phyloP scores from a whole-genome alignment of 2,797 vertebrate species.

The Odontamblyopus rebecca region DNA sequence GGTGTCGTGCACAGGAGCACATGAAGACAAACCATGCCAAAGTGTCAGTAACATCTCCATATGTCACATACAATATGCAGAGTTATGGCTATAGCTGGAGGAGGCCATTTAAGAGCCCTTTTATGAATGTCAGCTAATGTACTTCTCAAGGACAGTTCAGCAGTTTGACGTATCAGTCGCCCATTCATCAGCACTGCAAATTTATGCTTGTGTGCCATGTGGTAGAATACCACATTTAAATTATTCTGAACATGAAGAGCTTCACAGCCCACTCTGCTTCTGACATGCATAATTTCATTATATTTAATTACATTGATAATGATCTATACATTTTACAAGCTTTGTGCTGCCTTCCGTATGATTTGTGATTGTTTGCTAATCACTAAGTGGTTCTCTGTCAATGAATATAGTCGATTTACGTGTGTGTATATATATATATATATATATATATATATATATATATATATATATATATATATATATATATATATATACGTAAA shows the following conservation, averaged over 20 bases:
- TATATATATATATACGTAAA: too few species aligned
- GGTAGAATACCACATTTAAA: neutral
- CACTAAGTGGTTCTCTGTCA: neutral
- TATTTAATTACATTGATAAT: neutral
- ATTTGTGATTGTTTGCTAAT: neutral
- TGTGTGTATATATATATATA: too few species aligned
- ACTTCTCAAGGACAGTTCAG: conserved; percentile 1
- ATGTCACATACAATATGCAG: neutral
- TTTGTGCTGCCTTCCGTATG: neutral
- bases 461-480: too few species aligned
- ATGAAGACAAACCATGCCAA: neutral
- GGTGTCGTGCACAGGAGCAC: neutral
- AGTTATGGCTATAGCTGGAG: neutral
- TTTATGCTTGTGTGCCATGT: neutral
- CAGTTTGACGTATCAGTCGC: neutral
- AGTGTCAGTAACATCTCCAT: neutral
- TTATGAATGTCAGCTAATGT: neutral
- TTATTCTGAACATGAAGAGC: conserved; percentile 3
- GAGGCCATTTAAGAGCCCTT: neutral
- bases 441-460: too few species aligned
- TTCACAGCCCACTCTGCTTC: neutral
- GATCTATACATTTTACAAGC: neutral
- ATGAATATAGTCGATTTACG: neutral
- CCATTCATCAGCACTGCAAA: neutral
- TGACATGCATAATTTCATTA: neutral